Base-by-base conservation (phyloP, 2,888 invertebrate species). In the Meliscaeva auricollis region DNA sequence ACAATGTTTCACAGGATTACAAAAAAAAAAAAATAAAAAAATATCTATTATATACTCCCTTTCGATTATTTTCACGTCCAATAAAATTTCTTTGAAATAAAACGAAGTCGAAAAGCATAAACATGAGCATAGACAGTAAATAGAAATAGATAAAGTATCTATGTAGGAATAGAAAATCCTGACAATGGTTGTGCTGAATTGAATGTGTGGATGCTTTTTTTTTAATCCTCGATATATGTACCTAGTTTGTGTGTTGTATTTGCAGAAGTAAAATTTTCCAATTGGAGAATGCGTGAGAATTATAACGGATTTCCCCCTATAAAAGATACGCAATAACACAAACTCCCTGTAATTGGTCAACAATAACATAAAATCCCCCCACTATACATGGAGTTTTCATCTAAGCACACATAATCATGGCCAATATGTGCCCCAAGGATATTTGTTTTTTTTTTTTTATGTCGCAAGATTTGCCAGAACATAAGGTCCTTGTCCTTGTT, bases 1-100 rank as follows among this genome's bases (percentile, higher is more conserved):
- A 30, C 35, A 13, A 50, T 62, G 54, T 26, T 54, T 78, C 52
- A 74, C 22, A 58, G 66, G 56, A 54, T 48, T 15, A 20, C 58
- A 50, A 50, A 48, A 77, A 58, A 68, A 62, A 70, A 68, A 54
- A 52, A 13, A 35, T 60, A 50, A 68, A 62, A 52, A 66, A 20
- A 58, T 7, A 58, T 38, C 52, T 38, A 68, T 58, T 58, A 50
- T 52, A 7, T 26, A 84, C 76, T 81, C 81, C 81, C 81, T 81
- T 77, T 81, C 85, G 85, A 85, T 85, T 85, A 85, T 77, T 69
- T 85, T 77, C 73, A 80, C 56, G 76, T 81, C 77, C 85, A 85
- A 81, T 85, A 85, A 85, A 85, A 81, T 85, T 84, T 41, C 69
- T 60, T 50, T 62, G 76, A 77, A 85, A 81, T 73, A 81, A 85